Base-by-base conservation (phyloP, 2,797 vertebrate species). In the Sebastes minor region DNA sequence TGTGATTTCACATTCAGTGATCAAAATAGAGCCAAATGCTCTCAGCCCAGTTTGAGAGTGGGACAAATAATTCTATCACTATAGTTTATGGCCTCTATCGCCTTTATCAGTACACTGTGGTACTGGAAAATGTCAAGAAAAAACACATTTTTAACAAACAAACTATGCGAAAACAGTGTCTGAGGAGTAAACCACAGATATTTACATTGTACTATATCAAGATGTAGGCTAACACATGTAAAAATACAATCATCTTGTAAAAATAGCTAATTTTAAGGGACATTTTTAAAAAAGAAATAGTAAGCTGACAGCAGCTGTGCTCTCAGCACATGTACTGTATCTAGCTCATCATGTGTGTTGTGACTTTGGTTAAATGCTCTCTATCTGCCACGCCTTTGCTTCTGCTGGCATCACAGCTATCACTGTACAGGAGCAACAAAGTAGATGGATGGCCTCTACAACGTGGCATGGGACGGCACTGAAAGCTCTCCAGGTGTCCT, bases 341-440 rank as follows among this genome's bases (percentile, higher is more conserved):
- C 14, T 32, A 25, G 56, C 46, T 38, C 38, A 60, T 42, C n/a
- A 25, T 18, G 27, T 56, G 27, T 70, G 71, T 25, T 16, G 4
- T n/a, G 23, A 71, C 27, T 79, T 70, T 68, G 46, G 32, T 57
- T 57, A 42, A 66, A 66, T 42, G 46, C 64, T 59, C 28, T 76
- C 4, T 5, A 75, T 79, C 52, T 82, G 86, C 85, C 88, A 89
- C 71, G 33, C 83, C 88, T 91, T 78, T 83, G 74, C 86, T 85
- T 81, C 57, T 65, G 78, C 83, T 74, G 77, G 81, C 76, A 30
- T 79, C 73, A 52, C 74, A 86, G 74, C 64, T 38, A 60, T 63
- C 49, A 76, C 14, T 60, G 16, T 46, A 42, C 23, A 59, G 25
- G 61, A 65, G 70, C 46, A 32, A 61, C 69, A 81, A 57, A 66